phyloP scores from a whole-genome alignment of 64 coral and sea anemone species.

The Pocillopora damicornis region DNA sequence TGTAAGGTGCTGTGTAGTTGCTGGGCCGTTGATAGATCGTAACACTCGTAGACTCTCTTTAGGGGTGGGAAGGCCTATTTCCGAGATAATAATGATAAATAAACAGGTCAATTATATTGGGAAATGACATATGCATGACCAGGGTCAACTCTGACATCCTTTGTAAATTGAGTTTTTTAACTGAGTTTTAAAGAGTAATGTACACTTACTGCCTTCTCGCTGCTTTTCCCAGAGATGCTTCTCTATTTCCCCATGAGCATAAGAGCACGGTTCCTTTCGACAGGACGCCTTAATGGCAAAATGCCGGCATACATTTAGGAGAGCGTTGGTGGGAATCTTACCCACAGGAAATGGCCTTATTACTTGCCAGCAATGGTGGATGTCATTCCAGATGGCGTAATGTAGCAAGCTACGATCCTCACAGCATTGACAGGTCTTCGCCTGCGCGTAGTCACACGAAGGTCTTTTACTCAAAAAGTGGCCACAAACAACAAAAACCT shows the following conservation, averaged over 20 bases:
- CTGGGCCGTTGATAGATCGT: neutral
- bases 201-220: neutral
- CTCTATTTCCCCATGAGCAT: slow-evolving; percentile 20
- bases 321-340: neutral
- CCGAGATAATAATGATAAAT: neutral
- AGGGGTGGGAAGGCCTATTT: neutral
- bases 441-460: too few species aligned
- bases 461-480: neutral
- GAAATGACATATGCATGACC: too few species aligned
- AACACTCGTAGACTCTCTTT: neutral
- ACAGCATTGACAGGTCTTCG: neutral
- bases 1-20: too few species aligned
- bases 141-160: too few species aligned
- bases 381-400: slow-evolving; percentile 3
- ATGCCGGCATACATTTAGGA: neutral
- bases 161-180: too few species aligned
- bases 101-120: neutral
- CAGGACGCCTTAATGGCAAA: neutral
- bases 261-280: neutral
- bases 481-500: slow-evolving; percentile 12
- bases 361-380: neutral
- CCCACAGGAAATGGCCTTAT: neutral
- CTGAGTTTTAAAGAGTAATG: neutral
- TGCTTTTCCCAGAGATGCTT: neutral
- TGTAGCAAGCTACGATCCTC: neutral